Percentiles rank a stretch among this genome's conserved stretches.
phyloP scores from a whole-genome alignment of 2,888 invertebrate genomes.

The Cerceris ruficornis region DNA sequence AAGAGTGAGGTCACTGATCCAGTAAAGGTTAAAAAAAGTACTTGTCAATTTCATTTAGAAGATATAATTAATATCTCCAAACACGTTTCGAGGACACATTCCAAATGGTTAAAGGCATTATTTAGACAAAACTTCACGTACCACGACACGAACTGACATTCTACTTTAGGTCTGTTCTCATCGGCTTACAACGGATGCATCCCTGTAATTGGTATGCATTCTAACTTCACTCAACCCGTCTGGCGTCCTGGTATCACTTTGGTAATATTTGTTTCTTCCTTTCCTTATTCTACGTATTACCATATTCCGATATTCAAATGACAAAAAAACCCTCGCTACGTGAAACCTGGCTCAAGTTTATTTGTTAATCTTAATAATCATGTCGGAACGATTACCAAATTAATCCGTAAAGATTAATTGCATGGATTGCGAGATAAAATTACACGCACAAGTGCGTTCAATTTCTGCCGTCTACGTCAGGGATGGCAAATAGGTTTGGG shows the following conservation, averaged over 20 bases:
- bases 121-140: slow-evolving; percentile 53
- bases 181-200: slow-evolving; percentile 60
- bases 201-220: slow-evolving; percentile 64
- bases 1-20: no score
- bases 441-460: no score
- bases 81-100: slow-evolving; percentile 41
- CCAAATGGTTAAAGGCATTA: slow-evolving; percentile 40
- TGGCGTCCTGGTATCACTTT: slow-evolving; percentile 48
- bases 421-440: no score
- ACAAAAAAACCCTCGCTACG: neutral
- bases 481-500: no score
- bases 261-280: slow-evolving; percentile 42
- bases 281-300: slow-evolving; percentile 4
- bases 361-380: no score
- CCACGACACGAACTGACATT: slow-evolving; percentile 43
- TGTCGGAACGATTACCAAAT: no score
- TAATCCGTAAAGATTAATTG: no score
- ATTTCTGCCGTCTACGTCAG: no score
- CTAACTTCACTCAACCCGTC: slow-evolving; percentile 47
- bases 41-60: neutral
- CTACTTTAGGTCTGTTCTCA: slow-evolving; percentile 58
- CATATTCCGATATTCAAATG: neutral
- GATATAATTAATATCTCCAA: slow-evolving; percentile 45
- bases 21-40: no score
- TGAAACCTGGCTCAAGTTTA: neutral